Base-by-base conservation (phyloP, 2,888 invertebrate species). In the Leucoma salicis region DNA sequence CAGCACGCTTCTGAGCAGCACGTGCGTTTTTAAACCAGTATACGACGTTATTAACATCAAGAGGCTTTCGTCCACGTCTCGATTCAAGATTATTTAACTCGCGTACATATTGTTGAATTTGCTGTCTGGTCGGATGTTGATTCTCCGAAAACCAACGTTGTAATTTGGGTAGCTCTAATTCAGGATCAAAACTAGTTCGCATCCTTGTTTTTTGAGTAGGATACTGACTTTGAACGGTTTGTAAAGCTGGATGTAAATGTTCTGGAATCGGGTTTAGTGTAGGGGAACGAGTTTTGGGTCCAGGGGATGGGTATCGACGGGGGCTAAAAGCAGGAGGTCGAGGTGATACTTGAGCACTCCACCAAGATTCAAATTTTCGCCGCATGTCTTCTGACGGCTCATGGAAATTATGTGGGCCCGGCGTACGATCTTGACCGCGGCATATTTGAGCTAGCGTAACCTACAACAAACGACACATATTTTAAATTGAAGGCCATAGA, bases 1-100 rank as follows among this genome's bases (percentile, higher is more conserved):
- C 97, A 2, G 97, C 97, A 29, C 98, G 91, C 71, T 98, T 97
- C 75, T 97, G 96, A 1, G 98, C 98, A 1, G 99, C 99, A 37
- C 99, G 92, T 0, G 99, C 98, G 74, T 99, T 99, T 79, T 99
- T 98, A 85, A 99, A 99, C 97, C 97, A 97, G 70, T 97, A 97
- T 11, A 98, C 97, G 11, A 98, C 97, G 74, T 98, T 98, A 72
- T 97, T 97, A 3, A 98, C 95, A 80, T 99, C 98, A 38, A 99
- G 89, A 0, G 98, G 98, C 71, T 98, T 97, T 34, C 98, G 91
- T 0, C 98, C 98, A 38, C 96, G 92, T 29, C 99, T 92, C 36
- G 98, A 98, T 70, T 98, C 97, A 52, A 98, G 86, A 46, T 94
- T 93, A 78, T 99, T 99, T 55, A 99, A 88, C 73, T 98, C 97